Conservation (phyloP, 2,113 vertebrate species). For the Pterocles burchelli region DNA sequence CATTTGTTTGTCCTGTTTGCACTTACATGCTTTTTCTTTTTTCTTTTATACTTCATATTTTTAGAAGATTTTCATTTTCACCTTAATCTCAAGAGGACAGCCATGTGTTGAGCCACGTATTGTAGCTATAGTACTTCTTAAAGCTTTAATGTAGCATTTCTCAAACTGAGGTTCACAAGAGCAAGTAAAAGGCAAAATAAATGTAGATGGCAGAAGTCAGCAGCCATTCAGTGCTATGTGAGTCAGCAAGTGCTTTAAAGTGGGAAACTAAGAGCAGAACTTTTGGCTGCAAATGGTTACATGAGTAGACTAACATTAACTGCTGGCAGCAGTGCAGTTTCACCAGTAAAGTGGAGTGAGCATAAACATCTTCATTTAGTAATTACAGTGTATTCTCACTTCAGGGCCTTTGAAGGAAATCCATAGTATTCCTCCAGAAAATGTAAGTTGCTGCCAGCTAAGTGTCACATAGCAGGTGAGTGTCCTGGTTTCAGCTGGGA, state of each 20-base stretch:
- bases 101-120: background rate
- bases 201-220: background rate
- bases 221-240: background rate
- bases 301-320: background rate
- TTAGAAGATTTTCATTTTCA: conserved; percentile 19
- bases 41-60: background rate
- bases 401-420: background rate
- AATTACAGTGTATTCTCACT: background rate
- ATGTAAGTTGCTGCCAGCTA: background rate
- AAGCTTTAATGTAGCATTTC: background rate
- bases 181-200: background rate
- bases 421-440: background rate
- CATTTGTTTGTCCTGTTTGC: background rate
- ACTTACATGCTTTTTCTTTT: background rate
- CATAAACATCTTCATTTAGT: background rate
- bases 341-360: background rate
- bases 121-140: background rate
- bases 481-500: too few relatives aligned
- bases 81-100: conserved; percentile 21
- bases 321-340: background rate
- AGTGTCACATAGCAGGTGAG: background rate
- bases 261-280: background rate
- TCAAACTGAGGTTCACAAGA: background rate
- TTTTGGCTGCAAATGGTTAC: background rate
- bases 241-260: background rate